Percentiles rank a stretch among this genome's conserved stretches.
These are phyloP conservation scores for Corythoichthys intestinalis DNA, from an alignment of 2,113 vertebrate genomes.

Conservation along the genomic window DNA sequence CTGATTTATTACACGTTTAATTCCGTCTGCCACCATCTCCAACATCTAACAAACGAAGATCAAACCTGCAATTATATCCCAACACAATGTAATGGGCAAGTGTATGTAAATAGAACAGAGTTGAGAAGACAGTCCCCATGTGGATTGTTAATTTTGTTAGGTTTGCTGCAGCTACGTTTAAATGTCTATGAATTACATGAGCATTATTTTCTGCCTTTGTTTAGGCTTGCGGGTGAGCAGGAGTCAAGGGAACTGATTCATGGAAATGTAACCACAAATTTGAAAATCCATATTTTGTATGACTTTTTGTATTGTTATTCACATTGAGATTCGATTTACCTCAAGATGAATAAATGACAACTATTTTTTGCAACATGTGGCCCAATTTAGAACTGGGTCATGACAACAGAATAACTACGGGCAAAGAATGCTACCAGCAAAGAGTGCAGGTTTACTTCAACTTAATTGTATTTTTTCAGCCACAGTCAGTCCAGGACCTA, in stretches of 20 bases:
- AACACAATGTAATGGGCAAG: slow-evolving; percentile 13
- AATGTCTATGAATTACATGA: neutral
- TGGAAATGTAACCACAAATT: neutral
- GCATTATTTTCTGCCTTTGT: neutral
- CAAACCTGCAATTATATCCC: slow-evolving; percentile 44
- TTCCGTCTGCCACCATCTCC: slow-evolving; percentile 46
- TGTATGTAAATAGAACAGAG: slow-evolving; percentile 7
- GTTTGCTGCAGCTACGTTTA: neutral
- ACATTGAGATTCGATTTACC: neutral
- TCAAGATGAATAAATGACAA: neutral
- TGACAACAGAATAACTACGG: neutral
- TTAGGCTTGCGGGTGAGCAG: neutral
- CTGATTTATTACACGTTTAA: slow-evolving; percentile 57
- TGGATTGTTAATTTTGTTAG: neutral
- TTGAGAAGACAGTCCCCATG: slow-evolving; percentile 12
- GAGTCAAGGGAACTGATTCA: neutral
- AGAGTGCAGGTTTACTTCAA: neutral
- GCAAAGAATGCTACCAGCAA: neutral
- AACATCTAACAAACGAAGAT: slow-evolving; percentile 43
- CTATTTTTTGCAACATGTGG: neutral
- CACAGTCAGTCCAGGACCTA: neutral
- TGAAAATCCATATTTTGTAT: neutral
- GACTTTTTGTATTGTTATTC: neutral
- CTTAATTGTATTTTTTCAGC: neutral
- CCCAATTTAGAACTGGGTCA: neutral